Conservation (phyloP, 1,140 invertebrate genomes). For the Heliothis virescens region DNA sequence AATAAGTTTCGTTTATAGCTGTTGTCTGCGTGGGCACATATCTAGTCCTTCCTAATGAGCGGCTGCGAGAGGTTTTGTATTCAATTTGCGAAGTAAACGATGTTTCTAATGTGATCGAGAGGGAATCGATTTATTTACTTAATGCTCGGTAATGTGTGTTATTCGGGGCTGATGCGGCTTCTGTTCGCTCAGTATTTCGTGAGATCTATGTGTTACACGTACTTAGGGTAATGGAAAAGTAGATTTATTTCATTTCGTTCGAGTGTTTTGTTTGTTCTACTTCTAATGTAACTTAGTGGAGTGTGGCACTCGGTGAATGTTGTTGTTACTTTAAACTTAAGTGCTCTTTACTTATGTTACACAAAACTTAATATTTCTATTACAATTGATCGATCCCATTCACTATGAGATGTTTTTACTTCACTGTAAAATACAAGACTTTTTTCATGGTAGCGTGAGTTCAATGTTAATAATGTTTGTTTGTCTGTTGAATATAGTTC, state of each 20-base stretch:
- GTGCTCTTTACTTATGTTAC: too few relatives aligned
- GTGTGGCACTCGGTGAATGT: too few relatives aligned
- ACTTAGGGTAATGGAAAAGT: neutral
- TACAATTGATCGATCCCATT: too few relatives aligned
- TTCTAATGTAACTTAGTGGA: neutral
- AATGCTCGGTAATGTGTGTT: conserved; percentile 6
- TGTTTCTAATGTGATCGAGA: conserved; percentile 17
- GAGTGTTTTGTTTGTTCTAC: neutral
- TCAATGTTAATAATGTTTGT: too few relatives aligned
- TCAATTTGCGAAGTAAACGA: conserved; percentile 31
- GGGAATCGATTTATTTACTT: conserved; percentile 25
- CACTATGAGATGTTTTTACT: too few relatives aligned
- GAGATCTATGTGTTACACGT: neutral
- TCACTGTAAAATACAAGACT: too few relatives aligned
- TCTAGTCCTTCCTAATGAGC: conserved; percentile 25
- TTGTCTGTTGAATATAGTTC: too few relatives aligned
- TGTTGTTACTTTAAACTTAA: too few relatives aligned
- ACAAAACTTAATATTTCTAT: too few relatives aligned
- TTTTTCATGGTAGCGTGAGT: too few relatives aligned
- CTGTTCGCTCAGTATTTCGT: conserved; percentile 1
- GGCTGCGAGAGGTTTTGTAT: conserved; percentile 14
- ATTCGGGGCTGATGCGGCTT: neutral
- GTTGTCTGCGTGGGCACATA: conserved; percentile 2
- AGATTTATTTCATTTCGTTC: neutral
- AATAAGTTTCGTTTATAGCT: conserved; percentile 28